Conservation (phyloP, 2,888 invertebrate genomes). For the Agriopis aurantiaria region DNA sequence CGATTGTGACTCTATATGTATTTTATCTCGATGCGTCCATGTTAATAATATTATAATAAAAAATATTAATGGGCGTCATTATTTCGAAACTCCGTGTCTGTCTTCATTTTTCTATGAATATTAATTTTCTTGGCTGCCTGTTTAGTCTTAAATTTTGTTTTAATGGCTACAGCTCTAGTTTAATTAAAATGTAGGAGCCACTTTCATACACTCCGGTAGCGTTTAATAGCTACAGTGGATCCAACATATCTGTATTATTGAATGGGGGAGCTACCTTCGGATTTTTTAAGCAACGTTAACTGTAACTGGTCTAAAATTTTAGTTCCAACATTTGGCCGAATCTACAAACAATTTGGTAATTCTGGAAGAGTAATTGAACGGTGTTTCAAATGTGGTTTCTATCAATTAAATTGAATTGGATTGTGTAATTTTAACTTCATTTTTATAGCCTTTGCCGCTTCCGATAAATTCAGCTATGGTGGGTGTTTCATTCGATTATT, state of each 20-base stretch:
- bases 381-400: conserved; percentile 31
- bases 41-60: conserved; percentile 32
- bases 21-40: too few relatives aligned
- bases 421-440: conserved; percentile 15
- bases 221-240: conserved; percentile 9
- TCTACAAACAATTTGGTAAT: background rate
- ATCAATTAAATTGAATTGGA: conserved; percentile 27
- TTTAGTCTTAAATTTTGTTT: conserved; percentile 40
- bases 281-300: background rate
- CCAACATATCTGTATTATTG: background rate
- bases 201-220: conserved; percentile 19
- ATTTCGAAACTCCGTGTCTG: conserved; percentile 37
- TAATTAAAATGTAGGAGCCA: conserved; percentile 21
- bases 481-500: conserved; percentile 9
- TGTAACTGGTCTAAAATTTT: background rate
- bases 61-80: conserved; percentile 40
- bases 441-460: conserved; percentile 21
- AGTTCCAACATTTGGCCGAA: background rate
- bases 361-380: conserved; percentile 13
- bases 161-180: conserved; percentile 34
- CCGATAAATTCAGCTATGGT: conserved; percentile 5
- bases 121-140: conserved; percentile 51
- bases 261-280: background rate
- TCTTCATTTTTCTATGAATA: conserved; percentile 60
- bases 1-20: too few relatives aligned